These are phyloP conservation scores for Andrena hattorfiana DNA, from an alignment of 2,888 invertebrate species.

Conservation along the genomic window DNA sequence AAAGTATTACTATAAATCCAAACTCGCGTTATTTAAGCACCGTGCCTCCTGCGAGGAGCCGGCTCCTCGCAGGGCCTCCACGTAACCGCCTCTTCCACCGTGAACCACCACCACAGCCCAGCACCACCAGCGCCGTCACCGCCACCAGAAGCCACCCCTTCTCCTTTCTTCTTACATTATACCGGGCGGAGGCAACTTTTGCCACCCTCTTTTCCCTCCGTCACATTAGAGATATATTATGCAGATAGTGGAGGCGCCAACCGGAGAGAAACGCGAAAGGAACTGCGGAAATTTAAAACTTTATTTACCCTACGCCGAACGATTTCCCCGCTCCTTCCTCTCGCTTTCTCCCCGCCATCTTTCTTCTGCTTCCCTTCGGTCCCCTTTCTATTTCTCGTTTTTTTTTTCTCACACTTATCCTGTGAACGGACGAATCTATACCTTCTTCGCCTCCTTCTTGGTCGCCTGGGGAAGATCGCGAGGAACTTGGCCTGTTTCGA, in stretches of 20 bases:
- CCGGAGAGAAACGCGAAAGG: slow-evolving; percentile 66
- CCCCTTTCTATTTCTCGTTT: neutral
- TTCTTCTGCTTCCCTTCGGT: slow-evolving; percentile 16
- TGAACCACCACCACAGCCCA: slow-evolving; percentile 34
- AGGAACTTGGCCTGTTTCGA: slow-evolving; percentile 3
- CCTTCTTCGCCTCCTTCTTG: neutral
- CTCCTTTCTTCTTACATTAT: slow-evolving; percentile 74
- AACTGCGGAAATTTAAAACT: slow-evolving; percentile 82
- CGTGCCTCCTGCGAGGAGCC: slow-evolving; percentile 70
- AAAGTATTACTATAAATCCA: slow-evolving; percentile 85
- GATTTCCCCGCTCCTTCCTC: slow-evolving; percentile 59
- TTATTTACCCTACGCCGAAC: slow-evolving; percentile 81
- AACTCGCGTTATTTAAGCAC: slow-evolving; percentile 84
- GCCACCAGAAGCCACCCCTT: slow-evolving; percentile 27
- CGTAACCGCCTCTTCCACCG: slow-evolving; percentile 23
- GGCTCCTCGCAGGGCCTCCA: slow-evolving; percentile 38
- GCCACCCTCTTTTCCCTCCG: slow-evolving; percentile 76
- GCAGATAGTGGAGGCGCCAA: slow-evolving; percentile 77
- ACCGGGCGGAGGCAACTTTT: slow-evolving; percentile 77
- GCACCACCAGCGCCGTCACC: slow-evolving; percentile 35
- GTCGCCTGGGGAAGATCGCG: neutral
- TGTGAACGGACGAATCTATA: neutral
- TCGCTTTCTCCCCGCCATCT: slow-evolving; percentile 5
- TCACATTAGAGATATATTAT: slow-evolving; percentile 82
- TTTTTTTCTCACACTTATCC: slow-evolving; percentile 6